These are phyloP conservation scores for Eulemur macaco DNA, from an alignment of 2,113 vertebrate genomes.

Conservation along the genomic window DNA sequence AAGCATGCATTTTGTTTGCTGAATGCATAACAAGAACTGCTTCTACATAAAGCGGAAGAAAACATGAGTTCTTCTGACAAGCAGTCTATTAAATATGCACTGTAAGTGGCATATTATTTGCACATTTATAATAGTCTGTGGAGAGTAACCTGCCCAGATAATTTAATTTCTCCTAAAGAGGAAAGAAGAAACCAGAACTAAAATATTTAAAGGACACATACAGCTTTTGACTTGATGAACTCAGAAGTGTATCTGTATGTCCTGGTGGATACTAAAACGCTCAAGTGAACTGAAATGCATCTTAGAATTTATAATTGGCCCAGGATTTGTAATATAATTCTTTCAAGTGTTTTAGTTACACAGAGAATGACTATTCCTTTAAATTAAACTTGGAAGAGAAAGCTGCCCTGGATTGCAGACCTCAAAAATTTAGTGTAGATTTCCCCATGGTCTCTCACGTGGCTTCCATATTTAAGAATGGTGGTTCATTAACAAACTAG, in stretches of 20 bases:
- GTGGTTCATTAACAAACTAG: conserved; percentile 67
- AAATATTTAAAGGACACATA: conserved; percentile 1
- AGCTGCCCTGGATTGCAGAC: background rate
- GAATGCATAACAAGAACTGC: background rate
- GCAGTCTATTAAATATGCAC: conserved; percentile 33
- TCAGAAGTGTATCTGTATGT: background rate
- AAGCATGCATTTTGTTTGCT: background rate
- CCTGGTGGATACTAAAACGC: background rate
- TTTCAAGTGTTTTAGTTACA: background rate
- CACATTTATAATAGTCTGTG: background rate
- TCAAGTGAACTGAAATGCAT: background rate
- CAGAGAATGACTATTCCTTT: background rate
- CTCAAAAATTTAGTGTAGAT: background rate
- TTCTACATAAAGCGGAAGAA: background rate
- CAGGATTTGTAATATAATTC: background rate
- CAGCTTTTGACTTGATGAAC: background rate
- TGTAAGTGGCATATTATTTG: conserved; percentile 11
- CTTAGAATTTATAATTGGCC: background rate
- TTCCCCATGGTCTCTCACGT: accelerated
- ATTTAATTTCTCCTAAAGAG: conserved; percentile 43
- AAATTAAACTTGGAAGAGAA: background rate
- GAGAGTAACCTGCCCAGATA: conserved; percentile 13
- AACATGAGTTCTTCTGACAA: conserved; percentile 9
- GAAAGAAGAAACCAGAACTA: background rate
- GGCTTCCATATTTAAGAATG: conserved; percentile 27